phyloP scores from a whole-genome alignment of 1,140 invertebrate genomes.

The Portunus trituberculatus region DNA sequence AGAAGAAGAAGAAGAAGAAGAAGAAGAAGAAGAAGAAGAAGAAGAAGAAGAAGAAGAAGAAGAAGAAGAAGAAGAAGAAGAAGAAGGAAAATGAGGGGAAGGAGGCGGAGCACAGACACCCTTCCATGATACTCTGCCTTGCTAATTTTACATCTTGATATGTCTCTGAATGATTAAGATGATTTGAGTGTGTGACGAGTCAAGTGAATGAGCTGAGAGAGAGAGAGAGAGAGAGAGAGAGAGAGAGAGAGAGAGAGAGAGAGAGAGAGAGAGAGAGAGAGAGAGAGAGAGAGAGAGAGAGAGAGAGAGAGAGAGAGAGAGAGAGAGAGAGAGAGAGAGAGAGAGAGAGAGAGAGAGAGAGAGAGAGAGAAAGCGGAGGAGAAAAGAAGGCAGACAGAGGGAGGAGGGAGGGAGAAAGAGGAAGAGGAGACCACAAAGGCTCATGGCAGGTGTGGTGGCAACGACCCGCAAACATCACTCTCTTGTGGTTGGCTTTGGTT shows the following conservation, averaged over 20 bases:
- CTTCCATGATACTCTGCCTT: too few relatives aligned
- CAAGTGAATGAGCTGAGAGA: too few relatives aligned
- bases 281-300: too few relatives aligned
- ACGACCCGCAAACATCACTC: constrained; percentile 36
- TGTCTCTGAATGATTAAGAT: too few relatives aligned
- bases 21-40: not conserved
- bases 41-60: not conserved
- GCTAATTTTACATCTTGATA: too few relatives aligned
- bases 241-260: too few relatives aligned
- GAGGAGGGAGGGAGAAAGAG: not conserved
- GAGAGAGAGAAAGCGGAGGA: constrained; percentile 6
- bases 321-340: not conserved
- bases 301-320: too few relatives aligned
- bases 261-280: too few relatives aligned
- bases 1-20: not conserved
- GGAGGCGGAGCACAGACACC: too few relatives aligned
- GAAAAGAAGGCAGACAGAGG: not conserved
- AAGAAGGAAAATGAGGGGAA: too few relatives aligned
- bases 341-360: not conserved
- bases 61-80: not conserved
- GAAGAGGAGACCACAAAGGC: not conserved
- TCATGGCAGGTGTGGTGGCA: constrained; percentile 54
- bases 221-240: too few relatives aligned
- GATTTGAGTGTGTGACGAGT: too few relatives aligned
- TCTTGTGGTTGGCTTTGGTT: constrained; percentile 46